A percentile compares a stretch with the other conserved stretches of the same genome.
Conservation (phyloP, 2,797 vertebrate genomes). For the Arnoldichthys spilopterus region DNA sequence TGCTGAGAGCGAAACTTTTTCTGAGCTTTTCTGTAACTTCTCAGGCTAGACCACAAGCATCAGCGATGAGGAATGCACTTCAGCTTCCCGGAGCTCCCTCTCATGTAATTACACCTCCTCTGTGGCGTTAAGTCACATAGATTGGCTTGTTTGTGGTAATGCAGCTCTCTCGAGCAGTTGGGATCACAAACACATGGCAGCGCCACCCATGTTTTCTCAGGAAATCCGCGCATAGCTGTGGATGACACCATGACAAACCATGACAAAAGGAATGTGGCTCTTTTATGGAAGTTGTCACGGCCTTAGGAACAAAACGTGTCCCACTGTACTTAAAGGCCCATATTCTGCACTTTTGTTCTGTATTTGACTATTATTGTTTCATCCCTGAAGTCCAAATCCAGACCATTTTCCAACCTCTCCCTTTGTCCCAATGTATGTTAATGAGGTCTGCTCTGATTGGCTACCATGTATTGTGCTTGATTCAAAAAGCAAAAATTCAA, state of each 20-base stretch:
- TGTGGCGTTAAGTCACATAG: conserved; percentile 7
- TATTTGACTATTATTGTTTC: no score
- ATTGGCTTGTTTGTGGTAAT: conserved; percentile 20
- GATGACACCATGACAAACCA: not conserved
- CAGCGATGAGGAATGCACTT: conserved; percentile 26
- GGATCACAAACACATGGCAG: conserved; percentile 20
- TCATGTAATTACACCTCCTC: conserved; percentile 15
- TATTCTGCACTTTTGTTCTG: no score
- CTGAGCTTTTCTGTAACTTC: not conserved
- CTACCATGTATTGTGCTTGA: no score
- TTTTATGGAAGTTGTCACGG: not conserved
- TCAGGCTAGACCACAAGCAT: conserved; percentile 26
- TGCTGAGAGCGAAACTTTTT: conserved; percentile 10
- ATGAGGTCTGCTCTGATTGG: no score
- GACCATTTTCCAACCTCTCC: no score
- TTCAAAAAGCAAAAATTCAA: no score
- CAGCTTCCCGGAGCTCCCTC: conserved; percentile 18
- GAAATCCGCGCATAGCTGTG: not conserved
- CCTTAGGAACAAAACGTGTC: not conserved
- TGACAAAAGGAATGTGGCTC: not conserved
- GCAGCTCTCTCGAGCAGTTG: not conserved
- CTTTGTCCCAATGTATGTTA: no score
- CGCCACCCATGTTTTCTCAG: not conserved
- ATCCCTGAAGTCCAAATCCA: no score
- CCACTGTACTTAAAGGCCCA: no score